A percentile compares a stretch with the other conserved stretches of the same genome.
Conservation (phyloP, 2,888 invertebrate genomes). For the Automeris io region DNA sequence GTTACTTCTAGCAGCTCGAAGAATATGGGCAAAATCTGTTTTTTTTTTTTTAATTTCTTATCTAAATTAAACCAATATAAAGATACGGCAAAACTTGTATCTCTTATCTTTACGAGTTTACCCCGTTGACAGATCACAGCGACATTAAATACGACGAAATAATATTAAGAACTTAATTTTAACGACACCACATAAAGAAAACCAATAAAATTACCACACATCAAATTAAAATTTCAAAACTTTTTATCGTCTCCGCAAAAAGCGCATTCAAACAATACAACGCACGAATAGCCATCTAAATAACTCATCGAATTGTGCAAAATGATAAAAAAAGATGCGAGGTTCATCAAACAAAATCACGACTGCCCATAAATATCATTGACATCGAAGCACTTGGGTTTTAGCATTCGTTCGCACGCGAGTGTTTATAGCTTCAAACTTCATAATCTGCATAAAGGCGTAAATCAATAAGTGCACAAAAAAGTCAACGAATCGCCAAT, state of each 20-base stretch:
- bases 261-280: slow-evolving; percentile 31
- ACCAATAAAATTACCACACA: slow-evolving; percentile 19
- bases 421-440: slow-evolving; percentile 10
- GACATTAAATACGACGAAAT: neutral
- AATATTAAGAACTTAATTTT: neutral
- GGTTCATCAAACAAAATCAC: slow-evolving; percentile 23
- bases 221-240: slow-evolving; percentile 20
- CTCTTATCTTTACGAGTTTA: neutral
- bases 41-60: too few relatives aligned
- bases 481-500: slow-evolving; percentile 39
- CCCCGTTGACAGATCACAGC: neutral
- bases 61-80: too few relatives aligned
- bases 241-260: slow-evolving; percentile 26
- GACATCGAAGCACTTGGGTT: slow-evolving; percentile 33
- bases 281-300: slow-evolving; percentile 32
- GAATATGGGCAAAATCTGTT: too few relatives aligned
- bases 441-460: slow-evolving; percentile 16
- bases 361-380: slow-evolving; percentile 41
- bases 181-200: slow-evolving; percentile 11
- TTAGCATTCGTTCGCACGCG: slow-evolving; percentile 9
- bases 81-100: too few relatives aligned
- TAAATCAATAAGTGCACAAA: slow-evolving; percentile 15
- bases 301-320: slow-evolving; percentile 33
- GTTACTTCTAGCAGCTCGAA: too few relatives aligned
- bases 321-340: slow-evolving; percentile 16